A percentile compares a stretch with the other conserved stretches of the same genome.
phyloP scores from a whole-genome alignment of 2,797 vertebrate species.

The Rhyacichthys aspro region DNA sequence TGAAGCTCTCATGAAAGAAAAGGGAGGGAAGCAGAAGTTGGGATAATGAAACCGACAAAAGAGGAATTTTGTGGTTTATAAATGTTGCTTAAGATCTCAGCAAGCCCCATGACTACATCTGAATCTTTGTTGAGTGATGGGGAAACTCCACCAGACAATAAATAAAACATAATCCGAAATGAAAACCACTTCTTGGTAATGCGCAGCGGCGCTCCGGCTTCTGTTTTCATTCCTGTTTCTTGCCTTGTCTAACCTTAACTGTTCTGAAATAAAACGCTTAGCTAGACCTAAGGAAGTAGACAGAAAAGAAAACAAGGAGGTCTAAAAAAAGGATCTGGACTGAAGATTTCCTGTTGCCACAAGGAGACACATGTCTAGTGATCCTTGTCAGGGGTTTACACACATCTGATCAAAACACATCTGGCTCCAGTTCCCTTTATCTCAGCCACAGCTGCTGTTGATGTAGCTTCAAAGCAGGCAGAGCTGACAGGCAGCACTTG shows the following conservation, averaged over 20 bases:
- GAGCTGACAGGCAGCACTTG: constrained; percentile 35
- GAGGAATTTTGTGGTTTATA: constrained; percentile 43
- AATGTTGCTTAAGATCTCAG: constrained; percentile 49
- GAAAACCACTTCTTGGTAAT: constrained; percentile 13
- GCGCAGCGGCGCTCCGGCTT: constrained; percentile 18
- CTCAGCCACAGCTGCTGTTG: constrained; percentile 39
- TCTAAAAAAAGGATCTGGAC: constrained; percentile 46
- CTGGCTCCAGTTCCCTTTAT: constrained; percentile 62
- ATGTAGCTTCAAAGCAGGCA: constrained; percentile 61
- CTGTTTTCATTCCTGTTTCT: constrained; percentile 58
- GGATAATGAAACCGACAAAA: constrained; percentile 6
- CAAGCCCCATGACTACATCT: constrained; percentile 30
- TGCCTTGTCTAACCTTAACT: constrained; percentile 51
- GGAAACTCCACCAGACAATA: constrained; percentile 24
- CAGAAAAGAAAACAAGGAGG: constrained; percentile 58
- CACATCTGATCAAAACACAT: constrained; percentile 56
- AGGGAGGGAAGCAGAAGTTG: constrained; percentile 15
- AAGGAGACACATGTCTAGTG: constrained; percentile 56
- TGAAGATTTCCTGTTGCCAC: constrained; percentile 46
- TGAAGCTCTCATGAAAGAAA: neutral
- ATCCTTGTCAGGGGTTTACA: constrained; percentile 28
- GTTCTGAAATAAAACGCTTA: constrained; percentile 42
- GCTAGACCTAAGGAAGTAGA: constrained; percentile 55
- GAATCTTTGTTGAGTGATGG: constrained; percentile 35
- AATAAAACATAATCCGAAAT: constrained; percentile 32